Percentiles rank a stretch among this genome's conserved stretches.
Conservation (phyloP, 2,888 invertebrate genomes). For the Megastigmus dorsalis region DNA sequence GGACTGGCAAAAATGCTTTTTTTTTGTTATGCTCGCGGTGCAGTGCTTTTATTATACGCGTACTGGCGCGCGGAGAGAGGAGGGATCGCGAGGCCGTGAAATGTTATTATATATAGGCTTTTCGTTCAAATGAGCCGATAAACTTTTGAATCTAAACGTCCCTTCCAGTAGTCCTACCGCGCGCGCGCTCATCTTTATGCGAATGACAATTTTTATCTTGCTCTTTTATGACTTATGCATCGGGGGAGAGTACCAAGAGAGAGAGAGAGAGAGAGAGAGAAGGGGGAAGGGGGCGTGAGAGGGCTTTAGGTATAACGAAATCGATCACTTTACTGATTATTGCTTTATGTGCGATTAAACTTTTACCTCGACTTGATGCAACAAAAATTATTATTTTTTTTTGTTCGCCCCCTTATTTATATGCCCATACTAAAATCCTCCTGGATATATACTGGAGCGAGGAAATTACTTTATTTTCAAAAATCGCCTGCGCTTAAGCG, state of each 20-base stretch:
- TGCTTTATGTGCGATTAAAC: slow-evolving; percentile 49
- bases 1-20: no score
- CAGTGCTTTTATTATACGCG: no score
- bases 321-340: slow-evolving; percentile 42
- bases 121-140: slow-evolving; percentile 12
- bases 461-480: no score
- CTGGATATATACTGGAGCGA: no score
- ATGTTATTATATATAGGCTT: not conserved
- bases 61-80: no score
- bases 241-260: no score
- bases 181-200: slow-evolving; percentile 17
- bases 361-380: not conserved
- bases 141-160: slow-evolving; percentile 19
- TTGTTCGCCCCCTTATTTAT: no score
- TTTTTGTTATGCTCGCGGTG: not conserved
- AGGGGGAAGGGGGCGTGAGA: no score
- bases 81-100: no score
- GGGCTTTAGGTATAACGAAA: not conserved
- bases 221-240: slow-evolving; percentile 13
- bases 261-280: no score
- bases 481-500: no score
- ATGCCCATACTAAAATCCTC: no score
- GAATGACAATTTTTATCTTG: slow-evolving; percentile 25
- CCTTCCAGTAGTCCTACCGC: not conserved
- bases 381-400: slow-evolving; percentile 11